A percentile compares a stretch with the other conserved stretches of the same genome.
phyloP scores from a whole-genome alignment of 2,113 vertebrate genomes.

The Gnathonemus longibarbis region DNA sequence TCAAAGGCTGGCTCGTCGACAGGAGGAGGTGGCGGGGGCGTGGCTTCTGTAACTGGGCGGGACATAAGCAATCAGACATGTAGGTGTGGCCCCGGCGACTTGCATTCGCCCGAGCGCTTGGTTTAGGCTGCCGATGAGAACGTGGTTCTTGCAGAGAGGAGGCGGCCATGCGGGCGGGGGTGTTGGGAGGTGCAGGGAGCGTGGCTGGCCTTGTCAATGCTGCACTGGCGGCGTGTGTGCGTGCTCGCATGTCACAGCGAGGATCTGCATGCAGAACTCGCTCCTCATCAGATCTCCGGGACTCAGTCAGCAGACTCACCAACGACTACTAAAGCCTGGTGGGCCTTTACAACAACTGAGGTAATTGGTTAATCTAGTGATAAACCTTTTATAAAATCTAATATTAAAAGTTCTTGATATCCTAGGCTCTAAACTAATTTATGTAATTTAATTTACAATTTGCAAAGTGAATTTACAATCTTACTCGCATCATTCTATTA shows the following conservation, averaged over 20 bases:
- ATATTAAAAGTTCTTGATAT: not conserved
- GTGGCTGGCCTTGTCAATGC: not conserved
- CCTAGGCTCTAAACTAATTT: not conserved
- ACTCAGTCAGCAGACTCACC: not conserved
- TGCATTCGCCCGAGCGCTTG: not conserved
- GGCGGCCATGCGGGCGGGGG: not conserved
- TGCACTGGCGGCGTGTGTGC: not conserved
- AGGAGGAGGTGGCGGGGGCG: conserved; percentile 69
- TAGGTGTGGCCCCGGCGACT: not conserved
- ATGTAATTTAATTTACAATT: not conserved
- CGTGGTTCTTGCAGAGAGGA: not conserved
- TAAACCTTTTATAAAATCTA: not conserved
- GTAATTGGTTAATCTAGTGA: not conserved
- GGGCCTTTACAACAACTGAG: not conserved
- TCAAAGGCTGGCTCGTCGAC: conserved; percentile 69
- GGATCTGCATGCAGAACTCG: not conserved
- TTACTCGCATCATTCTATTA: not conserved
- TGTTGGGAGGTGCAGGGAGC: not conserved
- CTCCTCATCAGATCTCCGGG: not conserved
- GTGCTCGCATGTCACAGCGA: not conserved
- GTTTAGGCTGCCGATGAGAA: not conserved
- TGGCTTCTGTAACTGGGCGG: conserved; percentile 76
- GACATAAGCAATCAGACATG: not conserved
- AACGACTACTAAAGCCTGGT: not conserved
- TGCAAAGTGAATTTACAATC: not conserved